These are phyloP conservation scores for Tychaedon coryphoeus DNA, from an alignment of 2,113 vertebrate species.

Conservation along the genomic window DNA sequence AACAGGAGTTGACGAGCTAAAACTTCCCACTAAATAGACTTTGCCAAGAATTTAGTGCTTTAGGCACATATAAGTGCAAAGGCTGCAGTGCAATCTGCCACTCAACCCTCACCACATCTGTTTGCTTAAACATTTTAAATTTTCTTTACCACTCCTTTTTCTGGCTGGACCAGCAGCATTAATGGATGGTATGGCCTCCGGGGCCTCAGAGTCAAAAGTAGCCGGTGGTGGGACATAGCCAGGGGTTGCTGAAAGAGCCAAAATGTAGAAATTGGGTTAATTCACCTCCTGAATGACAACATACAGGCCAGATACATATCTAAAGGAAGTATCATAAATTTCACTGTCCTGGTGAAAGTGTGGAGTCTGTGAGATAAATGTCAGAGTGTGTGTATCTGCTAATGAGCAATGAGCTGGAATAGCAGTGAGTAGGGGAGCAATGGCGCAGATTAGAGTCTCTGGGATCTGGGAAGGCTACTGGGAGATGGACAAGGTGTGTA, in stretches of 20 bases:
- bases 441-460: neutral
- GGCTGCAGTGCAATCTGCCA: neutral
- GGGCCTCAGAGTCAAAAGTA: constrained; percentile 85
- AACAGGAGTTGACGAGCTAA: neutral
- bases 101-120: neutral
- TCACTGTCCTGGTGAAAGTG: neutral
- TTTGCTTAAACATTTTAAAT: neutral
- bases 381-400: neutral
- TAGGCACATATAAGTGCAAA: neutral
- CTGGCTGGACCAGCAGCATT: constrained; percentile 63
- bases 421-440: neutral
- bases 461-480: neutral
- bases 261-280: neutral
- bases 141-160: constrained; percentile 76
- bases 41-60: neutral
- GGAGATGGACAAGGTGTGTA: neutral
- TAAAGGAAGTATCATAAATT: neutral
- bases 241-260: constrained; percentile 79
- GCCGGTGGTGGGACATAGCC: constrained; percentile 86
- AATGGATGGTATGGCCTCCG: constrained; percentile 42
- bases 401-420: accelerated
- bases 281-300: neutral
- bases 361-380: neutral
- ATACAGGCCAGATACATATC: neutral
- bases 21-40: neutral